A percentile compares a stretch with the other conserved stretches of the same genome.
These are phyloP conservation scores for Clangula hyemalis DNA, from an alignment of 2,797 vertebrate species.

Conservation along the genomic window DNA sequence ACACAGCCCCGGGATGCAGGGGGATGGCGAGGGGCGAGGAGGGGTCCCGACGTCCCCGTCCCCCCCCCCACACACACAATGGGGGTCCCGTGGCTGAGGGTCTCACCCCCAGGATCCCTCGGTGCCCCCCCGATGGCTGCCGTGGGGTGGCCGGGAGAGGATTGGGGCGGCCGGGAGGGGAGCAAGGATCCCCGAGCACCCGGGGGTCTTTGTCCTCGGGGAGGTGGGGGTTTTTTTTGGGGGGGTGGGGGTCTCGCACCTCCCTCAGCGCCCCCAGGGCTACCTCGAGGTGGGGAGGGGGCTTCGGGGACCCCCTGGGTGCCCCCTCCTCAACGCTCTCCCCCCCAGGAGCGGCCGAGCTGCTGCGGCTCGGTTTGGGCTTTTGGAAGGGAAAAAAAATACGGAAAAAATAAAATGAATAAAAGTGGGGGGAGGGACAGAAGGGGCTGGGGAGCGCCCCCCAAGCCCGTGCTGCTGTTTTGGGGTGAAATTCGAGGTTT, in stretches of 20 bases:
- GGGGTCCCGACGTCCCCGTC: neutral
- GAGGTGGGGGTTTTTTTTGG: too few species aligned
- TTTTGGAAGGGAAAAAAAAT: neutral
- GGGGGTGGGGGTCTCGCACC: too few species aligned
- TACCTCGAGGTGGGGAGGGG: neutral
- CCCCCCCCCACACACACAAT: too few species aligned
- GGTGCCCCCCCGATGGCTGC: neutral
- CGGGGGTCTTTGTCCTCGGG: neutral
- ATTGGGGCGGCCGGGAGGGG: neutral
- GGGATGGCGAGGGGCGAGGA: neutral
- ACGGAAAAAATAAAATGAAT: neutral
- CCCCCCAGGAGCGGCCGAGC: too few species aligned
- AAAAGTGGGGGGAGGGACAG: neutral
- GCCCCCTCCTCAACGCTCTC: too few species aligned
- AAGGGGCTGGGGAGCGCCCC: neutral
- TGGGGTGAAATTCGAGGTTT: neutral
- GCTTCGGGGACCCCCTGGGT: too few species aligned
- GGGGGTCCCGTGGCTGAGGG: neutral
- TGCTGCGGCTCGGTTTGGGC: too few species aligned
- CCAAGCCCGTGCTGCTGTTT: neutral
- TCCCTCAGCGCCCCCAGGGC: neutral
- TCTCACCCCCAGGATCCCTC: neutral
- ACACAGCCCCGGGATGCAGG: neutral
- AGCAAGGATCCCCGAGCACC: too few species aligned
- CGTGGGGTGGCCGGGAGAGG: too few species aligned